These are phyloP conservation scores for Probaryconus sp. DNA, from an alignment of 1,140 invertebrate species.

Conservation along the genomic window DNA sequence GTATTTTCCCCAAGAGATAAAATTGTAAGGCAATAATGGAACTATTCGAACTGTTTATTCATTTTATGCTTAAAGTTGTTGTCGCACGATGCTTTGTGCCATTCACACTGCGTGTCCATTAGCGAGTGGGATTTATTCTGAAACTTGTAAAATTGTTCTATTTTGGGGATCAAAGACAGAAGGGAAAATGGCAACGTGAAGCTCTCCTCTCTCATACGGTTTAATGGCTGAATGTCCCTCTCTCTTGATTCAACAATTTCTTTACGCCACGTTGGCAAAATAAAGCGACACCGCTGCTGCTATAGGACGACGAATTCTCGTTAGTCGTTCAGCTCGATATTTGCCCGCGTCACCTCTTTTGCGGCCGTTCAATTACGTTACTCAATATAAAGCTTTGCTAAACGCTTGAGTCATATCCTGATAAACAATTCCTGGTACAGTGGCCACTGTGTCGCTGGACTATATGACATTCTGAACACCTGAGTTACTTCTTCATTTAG, in stretches of 20 bases:
- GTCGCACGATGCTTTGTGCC: conserved; percentile 40
- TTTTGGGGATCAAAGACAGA: conserved; percentile 53
- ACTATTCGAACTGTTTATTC: conserved; percentile 54
- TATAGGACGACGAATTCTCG: conserved; percentile 37
- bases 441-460: too few species aligned
- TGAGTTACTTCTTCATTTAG: too few species aligned
- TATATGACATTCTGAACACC: too few species aligned
- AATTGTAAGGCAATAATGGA: conserved; percentile 35
- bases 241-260: conserved; percentile 52
- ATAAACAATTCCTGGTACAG: neutral
- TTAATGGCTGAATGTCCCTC: conserved; percentile 20
- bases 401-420: conserved; percentile 1
- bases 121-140: conserved; percentile 44
- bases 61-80: conserved; percentile 52
- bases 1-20: conserved; percentile 26
- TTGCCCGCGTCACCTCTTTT: conserved; percentile 32
- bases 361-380: conserved; percentile 25
- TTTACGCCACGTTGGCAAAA: conserved; percentile 24
- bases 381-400: conserved; percentile 3
- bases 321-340: conserved; percentile 40
- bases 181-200: conserved; percentile 47
- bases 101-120: conserved; percentile 44
- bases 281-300: too few species aligned
- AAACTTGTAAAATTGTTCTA: conserved; percentile 50
- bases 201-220: conserved; percentile 35